Evolutionary conservation across 1,140 invertebrate species (phyloP).

Genomic region (Drosophila lacteicornis): DNA sequence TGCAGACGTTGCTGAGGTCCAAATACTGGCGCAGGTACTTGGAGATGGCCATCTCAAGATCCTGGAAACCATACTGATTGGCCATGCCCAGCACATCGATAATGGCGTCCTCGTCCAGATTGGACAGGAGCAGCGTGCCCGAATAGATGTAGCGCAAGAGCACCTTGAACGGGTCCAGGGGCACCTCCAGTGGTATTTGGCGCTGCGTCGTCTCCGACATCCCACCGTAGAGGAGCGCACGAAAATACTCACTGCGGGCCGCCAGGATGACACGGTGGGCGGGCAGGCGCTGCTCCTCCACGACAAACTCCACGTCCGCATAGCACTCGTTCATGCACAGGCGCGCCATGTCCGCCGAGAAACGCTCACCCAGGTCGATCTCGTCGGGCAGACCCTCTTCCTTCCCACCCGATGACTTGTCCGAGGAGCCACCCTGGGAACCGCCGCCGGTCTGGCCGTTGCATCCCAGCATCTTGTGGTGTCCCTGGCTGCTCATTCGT

Average conservation of each 20-base stretch:
- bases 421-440: constrained; percentile 14
- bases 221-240: constrained; percentile 95
- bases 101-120: constrained; percentile 93
- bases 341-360: constrained; percentile 87
- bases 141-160: constrained; percentile 98
- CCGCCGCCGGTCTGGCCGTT: constrained; percentile 28
- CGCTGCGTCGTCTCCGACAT: constrained; percentile 93
- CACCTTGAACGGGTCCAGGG: constrained; percentile 94
- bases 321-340: constrained; percentile 95
- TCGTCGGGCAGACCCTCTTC: constrained; percentile 57
- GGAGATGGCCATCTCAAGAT: constrained; percentile 95
- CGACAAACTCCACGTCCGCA: constrained; percentile 95
- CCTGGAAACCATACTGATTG: constrained; percentile 97
- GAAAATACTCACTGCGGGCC: constrained; percentile 97
- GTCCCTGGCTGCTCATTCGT: constrained; percentile 75
- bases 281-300: constrained; percentile 93
- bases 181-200: constrained; percentile 94
- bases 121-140: constrained; percentile 92
- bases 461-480: constrained; percentile 69
- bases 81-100: constrained; percentile 95
- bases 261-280: constrained; percentile 95
- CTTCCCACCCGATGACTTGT: constrained; percentile 18
- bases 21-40: constrained; percentile 96
- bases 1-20: constrained; percentile 94
- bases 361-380: constrained; percentile 72